phyloP scores from a whole-genome alignment of 2,113 vertebrate genomes.

The Chamaetylas fuelleborni region DNA sequence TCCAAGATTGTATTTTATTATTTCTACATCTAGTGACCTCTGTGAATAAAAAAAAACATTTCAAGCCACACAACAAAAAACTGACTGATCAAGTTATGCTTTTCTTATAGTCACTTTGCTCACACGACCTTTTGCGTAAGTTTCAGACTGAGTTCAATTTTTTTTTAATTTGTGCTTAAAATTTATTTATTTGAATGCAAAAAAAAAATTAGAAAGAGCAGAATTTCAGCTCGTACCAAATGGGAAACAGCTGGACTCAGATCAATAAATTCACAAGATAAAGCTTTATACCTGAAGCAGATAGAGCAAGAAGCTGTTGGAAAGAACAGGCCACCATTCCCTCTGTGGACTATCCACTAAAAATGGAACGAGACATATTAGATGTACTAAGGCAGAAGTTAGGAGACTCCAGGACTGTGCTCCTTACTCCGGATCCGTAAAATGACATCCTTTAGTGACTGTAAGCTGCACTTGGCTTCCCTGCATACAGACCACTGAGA shows the following conservation, averaged over 20 bases:
- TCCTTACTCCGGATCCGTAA: background rate
- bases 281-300: background rate
- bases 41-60: background rate
- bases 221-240: background rate
- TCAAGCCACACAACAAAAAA: background rate
- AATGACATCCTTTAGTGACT: background rate
- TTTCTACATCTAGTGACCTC: background rate
- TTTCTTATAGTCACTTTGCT: background rate
- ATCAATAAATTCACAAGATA: background rate
- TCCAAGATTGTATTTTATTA: background rate
- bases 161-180: background rate
- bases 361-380: background rate
- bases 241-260: background rate
- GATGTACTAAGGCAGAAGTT: background rate
- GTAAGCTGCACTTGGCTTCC: background rate
- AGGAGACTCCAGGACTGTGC: background rate
- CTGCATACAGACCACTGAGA: background rate
- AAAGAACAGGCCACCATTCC: background rate
- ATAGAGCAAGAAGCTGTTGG: background rate
- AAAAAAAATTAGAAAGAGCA: background rate
- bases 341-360: background rate
- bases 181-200: background rate
- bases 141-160: background rate
- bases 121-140: background rate
- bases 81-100: background rate